phyloP scores from a whole-genome alignment of 1,140 invertebrate genomes.

The Lepidurus arcticus region DNA sequence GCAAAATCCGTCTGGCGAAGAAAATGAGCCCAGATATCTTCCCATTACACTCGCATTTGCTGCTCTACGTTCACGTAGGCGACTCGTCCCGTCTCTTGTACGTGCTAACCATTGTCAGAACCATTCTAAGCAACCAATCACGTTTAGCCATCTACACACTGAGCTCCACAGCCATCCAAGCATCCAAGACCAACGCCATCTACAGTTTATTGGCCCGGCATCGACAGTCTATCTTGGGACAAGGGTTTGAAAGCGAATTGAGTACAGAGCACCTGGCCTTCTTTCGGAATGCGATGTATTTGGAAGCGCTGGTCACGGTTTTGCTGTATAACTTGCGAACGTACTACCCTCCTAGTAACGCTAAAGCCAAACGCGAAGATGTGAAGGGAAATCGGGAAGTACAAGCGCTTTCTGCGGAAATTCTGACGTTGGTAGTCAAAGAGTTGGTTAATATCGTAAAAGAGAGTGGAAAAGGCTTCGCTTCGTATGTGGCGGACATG shows the following conservation, averaged over 20 bases:
- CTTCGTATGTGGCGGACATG: slow-evolving; percentile 74
- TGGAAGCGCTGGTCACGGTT: slow-evolving; percentile 71
- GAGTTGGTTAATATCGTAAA: slow-evolving; percentile 75
- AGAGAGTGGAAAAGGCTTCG: slow-evolving; percentile 72
- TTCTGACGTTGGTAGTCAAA: slow-evolving; percentile 67
- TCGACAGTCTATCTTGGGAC: slow-evolving; percentile 71
- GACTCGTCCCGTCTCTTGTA: slow-evolving; percentile 71
- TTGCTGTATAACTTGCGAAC: slow-evolving; percentile 74
- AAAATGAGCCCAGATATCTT: slow-evolving; percentile 48
- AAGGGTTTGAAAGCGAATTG: slow-evolving; percentile 64
- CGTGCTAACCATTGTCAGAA: slow-evolving; percentile 66
- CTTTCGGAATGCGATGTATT: slow-evolving; percentile 69
- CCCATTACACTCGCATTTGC: slow-evolving; percentile 73
- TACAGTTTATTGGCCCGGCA: slow-evolving; percentile 63
- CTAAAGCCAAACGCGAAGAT: slow-evolving; percentile 57
- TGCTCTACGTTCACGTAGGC: slow-evolving; percentile 74
- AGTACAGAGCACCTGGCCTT: slow-evolving; percentile 47
- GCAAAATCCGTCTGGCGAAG: slow-evolving; percentile 17
- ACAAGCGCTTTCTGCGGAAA: slow-evolving; percentile 69
- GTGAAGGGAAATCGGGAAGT: slow-evolving; percentile 68
- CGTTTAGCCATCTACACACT: slow-evolving; percentile 65
- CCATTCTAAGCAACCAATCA: slow-evolving; percentile 66
- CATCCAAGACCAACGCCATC: slow-evolving; percentile 46
- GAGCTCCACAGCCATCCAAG: slow-evolving; percentile 60
- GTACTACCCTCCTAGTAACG: slow-evolving; percentile 60